phyloP scores from a whole-genome alignment of 1,140 invertebrate genomes.

The Lepidurus arcticus region DNA sequence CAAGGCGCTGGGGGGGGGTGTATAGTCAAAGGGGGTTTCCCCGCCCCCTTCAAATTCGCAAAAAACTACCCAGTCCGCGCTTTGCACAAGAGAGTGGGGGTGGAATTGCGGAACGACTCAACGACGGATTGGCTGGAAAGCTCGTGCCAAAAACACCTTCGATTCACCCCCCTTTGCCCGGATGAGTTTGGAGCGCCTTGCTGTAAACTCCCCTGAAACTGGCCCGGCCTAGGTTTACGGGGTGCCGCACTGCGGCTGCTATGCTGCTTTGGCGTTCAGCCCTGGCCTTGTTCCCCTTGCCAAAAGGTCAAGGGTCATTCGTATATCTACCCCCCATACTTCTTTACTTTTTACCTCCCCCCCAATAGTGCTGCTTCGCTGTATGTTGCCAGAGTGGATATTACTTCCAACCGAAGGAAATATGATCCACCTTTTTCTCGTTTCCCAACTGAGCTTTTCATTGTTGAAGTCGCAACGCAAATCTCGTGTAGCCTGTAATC shows the following conservation, averaged over 20 bases:
- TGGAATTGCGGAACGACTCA: neutral
- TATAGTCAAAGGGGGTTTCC: too few species aligned
- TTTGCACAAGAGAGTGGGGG: neutral
- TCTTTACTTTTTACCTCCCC: neutral
- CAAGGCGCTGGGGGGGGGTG: neutral
- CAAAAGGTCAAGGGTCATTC: neutral
- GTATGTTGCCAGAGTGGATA: neutral
- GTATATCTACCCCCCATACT: neutral
- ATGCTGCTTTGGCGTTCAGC: constrained; percentile 9
- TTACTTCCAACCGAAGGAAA: neutral
- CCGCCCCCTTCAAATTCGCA: constrained; percentile 1
- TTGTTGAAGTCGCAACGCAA: too few species aligned
- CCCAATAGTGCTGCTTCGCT: neutral
- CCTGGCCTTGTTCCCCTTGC: neutral
- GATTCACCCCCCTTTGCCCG: neutral
- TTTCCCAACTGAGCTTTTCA: neutral
- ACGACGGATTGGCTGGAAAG: neutral
- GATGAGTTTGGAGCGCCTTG: neutral
- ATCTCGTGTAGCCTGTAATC: too few species aligned
- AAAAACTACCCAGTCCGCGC: constrained; percentile 1
- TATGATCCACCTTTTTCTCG: neutral
- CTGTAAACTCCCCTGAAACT: neutral
- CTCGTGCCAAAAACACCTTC: neutral
- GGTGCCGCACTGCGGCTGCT: constrained; percentile 10
- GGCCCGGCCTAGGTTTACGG: neutral